A percentile compares a stretch with the other conserved stretches of the same genome.
Evolutionary conservation across 2,888 invertebrate genomes (phyloP).

Genomic region (Amphipyra tragopoginis): DNA sequence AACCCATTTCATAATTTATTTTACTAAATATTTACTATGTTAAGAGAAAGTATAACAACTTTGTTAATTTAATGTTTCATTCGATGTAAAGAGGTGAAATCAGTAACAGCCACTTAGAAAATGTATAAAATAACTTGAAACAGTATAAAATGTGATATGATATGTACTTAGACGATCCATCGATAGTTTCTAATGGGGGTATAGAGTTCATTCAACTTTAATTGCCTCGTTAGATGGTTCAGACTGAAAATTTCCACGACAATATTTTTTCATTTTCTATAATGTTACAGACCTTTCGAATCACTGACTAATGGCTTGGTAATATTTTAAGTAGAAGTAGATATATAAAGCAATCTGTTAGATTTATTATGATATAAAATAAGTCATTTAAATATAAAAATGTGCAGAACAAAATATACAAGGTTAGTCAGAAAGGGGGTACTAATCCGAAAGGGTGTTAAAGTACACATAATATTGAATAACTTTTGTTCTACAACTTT

Average conservation of each 20-base stretch:
- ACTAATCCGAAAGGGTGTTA: too few relatives aligned
- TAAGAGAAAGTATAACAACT: too few relatives aligned
- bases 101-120: not conserved
- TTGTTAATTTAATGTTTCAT: too few relatives aligned
- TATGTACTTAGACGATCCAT: slow-evolving; percentile 25
- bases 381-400: too few relatives aligned
- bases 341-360: slow-evolving; percentile 41
- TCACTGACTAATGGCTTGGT: slow-evolving; percentile 39
- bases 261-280: slow-evolving; percentile 59
- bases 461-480: too few relatives aligned
- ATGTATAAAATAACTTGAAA: slow-evolving; percentile 1
- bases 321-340: slow-evolving; percentile 36
- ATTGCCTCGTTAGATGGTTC: slow-evolving; percentile 53
- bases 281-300: slow-evolving; percentile 43
- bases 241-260: slow-evolving; percentile 51
- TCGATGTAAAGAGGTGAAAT: not conserved
- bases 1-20: too few relatives aligned
- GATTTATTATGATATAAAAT: slow-evolving; percentile 20
- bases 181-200: slow-evolving; percentile 51
- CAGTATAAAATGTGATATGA: slow-evolving; percentile 2
- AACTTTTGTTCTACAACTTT: too few relatives aligned
- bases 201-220: slow-evolving; percentile 60
- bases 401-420: slow-evolving; percentile 2
- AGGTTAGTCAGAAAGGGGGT: too few relatives aligned
- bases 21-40: too few relatives aligned